These are phyloP conservation scores for Fragum sueziense DNA, from an alignment of 2,888 invertebrate species.

Conservation along the genomic window DNA sequence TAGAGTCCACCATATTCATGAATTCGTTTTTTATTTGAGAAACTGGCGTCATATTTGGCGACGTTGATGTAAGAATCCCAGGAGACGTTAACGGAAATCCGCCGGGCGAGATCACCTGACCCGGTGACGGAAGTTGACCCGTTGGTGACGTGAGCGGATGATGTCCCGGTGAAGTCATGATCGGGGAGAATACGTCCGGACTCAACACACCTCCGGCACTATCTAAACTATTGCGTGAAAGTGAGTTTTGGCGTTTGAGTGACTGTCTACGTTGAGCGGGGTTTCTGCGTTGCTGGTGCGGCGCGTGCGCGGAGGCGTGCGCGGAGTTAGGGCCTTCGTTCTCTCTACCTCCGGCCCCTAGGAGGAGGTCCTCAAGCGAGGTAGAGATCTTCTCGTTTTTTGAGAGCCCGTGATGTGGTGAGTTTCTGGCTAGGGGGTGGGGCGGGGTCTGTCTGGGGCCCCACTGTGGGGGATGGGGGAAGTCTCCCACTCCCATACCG, in stretches of 20 bases:
- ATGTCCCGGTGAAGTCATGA: conserved; percentile 46
- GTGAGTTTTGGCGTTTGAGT: conserved; percentile 54
- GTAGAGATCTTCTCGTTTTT: conserved; percentile 80
- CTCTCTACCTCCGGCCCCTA: conserved; percentile 75
- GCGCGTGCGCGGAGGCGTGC: too few species aligned
- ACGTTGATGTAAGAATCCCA: conserved; percentile 12
- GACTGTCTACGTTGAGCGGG: conserved; percentile 39
- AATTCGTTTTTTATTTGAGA: conserved; percentile 42
- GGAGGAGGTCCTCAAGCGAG: conserved; percentile 77
- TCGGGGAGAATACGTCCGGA: conserved; percentile 54
- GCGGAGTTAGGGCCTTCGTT: conserved; percentile 68
- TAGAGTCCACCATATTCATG: conserved; percentile 33
- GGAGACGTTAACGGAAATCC: conserved; percentile 43
- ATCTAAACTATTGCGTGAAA: conserved; percentile 54
- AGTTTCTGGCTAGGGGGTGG: conserved; percentile 46
- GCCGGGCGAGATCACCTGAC: conserved; percentile 48
- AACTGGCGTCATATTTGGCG: conserved; percentile 30
- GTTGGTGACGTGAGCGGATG: conserved; percentile 45
- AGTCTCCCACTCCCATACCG: conserved; percentile 49
- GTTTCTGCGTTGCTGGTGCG: too few species aligned
- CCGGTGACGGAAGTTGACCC: conserved; percentile 48
- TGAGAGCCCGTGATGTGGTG: conserved; percentile 69
- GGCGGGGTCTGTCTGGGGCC: conserved; percentile 57
- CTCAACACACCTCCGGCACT: conserved; percentile 44
- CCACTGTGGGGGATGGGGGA: conserved; percentile 47